Evolutionary conservation across 2,797 vertebrate species (phyloP).

Genomic region (Okamejei kenojei): DNA sequence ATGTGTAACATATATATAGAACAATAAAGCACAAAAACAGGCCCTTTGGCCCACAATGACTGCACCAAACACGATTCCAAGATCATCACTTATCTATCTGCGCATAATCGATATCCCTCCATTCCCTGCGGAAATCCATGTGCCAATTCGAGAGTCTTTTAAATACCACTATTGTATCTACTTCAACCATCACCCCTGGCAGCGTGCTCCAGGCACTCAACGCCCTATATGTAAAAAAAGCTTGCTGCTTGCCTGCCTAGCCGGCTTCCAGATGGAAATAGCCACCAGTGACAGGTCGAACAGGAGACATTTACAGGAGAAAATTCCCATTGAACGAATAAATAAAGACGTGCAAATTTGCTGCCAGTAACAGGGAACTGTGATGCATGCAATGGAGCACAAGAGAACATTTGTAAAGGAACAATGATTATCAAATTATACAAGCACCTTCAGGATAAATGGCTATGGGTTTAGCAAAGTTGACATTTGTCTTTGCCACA

Average conservation of each 20-base stretch:
- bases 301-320: neutral
- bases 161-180: no score
- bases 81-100: no score
- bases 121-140: no score
- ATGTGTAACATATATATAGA: neutral
- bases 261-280: neutral
- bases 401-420: neutral
- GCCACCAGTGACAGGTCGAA: neutral
- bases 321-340: slow-evolving; percentile 6
- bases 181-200: no score
- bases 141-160: no score
- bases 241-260: neutral
- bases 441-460: neutral
- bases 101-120: no score
- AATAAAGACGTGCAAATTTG: neutral
- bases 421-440: slow-evolving; percentile 5
- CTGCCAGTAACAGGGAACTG: neutral
- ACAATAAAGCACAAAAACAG: no score
- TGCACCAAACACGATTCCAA: no score
- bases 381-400: neutral
- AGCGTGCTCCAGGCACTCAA: no score
- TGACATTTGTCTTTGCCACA: neutral
- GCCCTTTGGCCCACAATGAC: no score
- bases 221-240: no score
- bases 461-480: no score